A percentile compares a stretch with the other conserved stretches of the same genome.
These are phyloP conservation scores for Aricia artaxerxes DNA, from an alignment of 2,888 invertebrate genomes.

Conservation along the genomic window DNA sequence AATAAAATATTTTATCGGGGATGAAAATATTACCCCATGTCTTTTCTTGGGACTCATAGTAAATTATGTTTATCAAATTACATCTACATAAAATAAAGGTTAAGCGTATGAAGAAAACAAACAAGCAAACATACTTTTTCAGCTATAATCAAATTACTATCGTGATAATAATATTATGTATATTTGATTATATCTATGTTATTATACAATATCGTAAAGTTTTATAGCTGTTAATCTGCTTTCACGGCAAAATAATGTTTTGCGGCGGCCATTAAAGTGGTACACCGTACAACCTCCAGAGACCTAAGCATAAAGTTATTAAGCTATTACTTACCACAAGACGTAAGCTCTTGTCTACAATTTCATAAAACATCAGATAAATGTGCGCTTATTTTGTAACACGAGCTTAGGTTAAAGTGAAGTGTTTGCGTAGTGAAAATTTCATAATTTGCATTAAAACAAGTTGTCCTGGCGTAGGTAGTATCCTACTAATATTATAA, in stretches of 20 bases:
- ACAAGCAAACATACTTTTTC: too few species aligned
- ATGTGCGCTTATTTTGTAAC: slow-evolving; percentile 15
- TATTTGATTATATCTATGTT: background rate
- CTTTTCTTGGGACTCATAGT: too few species aligned
- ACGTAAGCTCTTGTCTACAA: slow-evolving; percentile 25
- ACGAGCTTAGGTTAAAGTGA: background rate
- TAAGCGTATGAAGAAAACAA: too few species aligned
- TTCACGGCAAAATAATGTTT: slow-evolving; percentile 16
- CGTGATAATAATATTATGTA: background rate
- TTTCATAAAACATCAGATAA: slow-evolving; percentile 31
- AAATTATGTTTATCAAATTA: too few species aligned
- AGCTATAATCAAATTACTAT: too few species aligned
- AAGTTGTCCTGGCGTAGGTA: too few species aligned
- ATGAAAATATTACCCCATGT: too few species aligned
- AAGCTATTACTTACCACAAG: slow-evolving; percentile 26
- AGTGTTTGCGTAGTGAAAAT: background rate
- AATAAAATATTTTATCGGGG: too few species aligned
- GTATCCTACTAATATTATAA: too few species aligned
- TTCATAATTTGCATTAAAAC: background rate
- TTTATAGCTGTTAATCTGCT: slow-evolving; percentile 22
- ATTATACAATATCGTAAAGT: slow-evolving; percentile 20
- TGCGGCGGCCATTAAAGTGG: slow-evolving; percentile 25
- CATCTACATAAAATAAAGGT: too few species aligned
- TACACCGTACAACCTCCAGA: slow-evolving; percentile 11
- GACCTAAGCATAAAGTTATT: slow-evolving; percentile 27